Evolutionary conservation across 2,797 vertebrate genomes (phyloP).

Genomic region (Sebastes melanostomus): DNA sequence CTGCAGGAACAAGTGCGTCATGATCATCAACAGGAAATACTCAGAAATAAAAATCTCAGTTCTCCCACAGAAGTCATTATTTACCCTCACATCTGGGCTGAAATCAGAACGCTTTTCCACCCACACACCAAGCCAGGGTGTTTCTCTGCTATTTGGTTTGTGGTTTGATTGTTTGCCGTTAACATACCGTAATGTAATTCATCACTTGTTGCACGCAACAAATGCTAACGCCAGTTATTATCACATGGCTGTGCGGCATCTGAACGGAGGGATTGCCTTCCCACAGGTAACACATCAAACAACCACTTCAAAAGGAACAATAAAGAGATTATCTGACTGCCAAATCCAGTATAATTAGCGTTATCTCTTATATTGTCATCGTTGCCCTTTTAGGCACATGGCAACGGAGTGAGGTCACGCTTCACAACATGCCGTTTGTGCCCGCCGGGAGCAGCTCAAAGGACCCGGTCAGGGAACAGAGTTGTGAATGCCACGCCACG

Average conservation of each 20-base stretch:
- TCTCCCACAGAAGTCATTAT: neutral
- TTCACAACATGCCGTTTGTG: slow-evolving; percentile 2
- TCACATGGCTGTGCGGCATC: neutral
- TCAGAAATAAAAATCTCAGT: neutral
- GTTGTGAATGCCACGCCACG: neutral
- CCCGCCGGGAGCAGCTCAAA: neutral
- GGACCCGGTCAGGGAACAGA: neutral
- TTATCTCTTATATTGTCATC: neutral
- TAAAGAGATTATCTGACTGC: slow-evolving; percentile 23
- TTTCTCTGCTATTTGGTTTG: slow-evolving; percentile 1
- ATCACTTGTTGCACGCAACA: neutral
- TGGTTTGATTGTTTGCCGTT: neutral
- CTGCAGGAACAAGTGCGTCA: neutral
- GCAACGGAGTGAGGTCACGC: slow-evolving; percentile 5
- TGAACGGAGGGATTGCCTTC: slow-evolving; percentile 1
- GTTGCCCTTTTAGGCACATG: neutral
- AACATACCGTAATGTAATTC: neutral
- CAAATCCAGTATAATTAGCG: slow-evolving; percentile 33
- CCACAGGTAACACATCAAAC: slow-evolving; percentile 15
- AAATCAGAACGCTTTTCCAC: neutral
- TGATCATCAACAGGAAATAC: neutral
- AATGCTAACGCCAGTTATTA: neutral
- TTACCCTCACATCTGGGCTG: neutral
- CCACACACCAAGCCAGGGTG: neutral
- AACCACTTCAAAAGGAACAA: slow-evolving; percentile 56